Percentiles rank a stretch among this genome's conserved stretches.
phyloP scores from a whole-genome alignment of 2,797 vertebrate species.

The Dendrocincla tyrannina region DNA sequence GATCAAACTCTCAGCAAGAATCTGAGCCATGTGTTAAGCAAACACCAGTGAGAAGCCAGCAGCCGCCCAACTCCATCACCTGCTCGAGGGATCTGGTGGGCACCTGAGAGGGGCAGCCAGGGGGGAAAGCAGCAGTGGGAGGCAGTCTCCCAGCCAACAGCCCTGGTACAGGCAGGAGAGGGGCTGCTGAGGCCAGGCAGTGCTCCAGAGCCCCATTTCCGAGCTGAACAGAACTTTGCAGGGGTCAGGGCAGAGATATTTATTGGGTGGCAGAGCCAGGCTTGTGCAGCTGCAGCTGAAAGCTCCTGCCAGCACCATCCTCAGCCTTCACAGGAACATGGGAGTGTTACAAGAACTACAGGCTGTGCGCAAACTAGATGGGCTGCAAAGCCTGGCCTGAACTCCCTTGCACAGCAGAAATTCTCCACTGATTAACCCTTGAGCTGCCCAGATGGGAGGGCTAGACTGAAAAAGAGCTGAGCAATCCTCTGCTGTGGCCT shows the following conservation, averaged over 20 bases:
- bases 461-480: background rate
- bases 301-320: background rate
- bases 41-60: background rate
- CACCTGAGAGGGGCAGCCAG: background rate
- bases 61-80: background rate
- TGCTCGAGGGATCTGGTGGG: background rate
- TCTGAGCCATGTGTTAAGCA: background rate
- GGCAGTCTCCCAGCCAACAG: background rate
- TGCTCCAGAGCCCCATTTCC: background rate
- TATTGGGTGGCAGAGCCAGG: background rate
- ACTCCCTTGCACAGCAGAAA: background rate
- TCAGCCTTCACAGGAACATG: background rate
- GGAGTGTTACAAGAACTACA: background rate
- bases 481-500: background rate
- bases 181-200: background rate
- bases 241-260: slow-evolving; percentile 17
- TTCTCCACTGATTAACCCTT: background rate
- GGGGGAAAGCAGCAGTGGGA: background rate
- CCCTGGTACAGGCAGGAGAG: background rate
- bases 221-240: background rate
- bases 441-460: background rate
- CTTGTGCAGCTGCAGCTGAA: background rate
- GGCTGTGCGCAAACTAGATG: background rate
- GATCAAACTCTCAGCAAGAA: background rate
- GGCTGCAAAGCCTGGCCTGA: background rate